Evolutionary conservation across 2,113 vertebrate species (phyloP), one percentile per base, ranked within the genome.

Genomic region (Prunella fulvescens): DNA sequence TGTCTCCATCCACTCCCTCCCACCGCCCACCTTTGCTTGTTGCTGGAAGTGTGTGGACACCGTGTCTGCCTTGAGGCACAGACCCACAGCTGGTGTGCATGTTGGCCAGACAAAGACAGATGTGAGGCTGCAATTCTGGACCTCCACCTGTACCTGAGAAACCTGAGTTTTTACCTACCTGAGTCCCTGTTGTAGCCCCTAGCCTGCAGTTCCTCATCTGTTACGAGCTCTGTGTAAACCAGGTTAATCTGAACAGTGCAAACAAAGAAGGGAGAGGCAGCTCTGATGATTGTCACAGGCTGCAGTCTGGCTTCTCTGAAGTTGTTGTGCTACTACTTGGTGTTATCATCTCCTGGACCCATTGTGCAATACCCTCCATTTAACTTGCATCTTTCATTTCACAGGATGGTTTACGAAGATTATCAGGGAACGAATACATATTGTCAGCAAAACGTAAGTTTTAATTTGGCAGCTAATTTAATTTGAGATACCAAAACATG

Each of bases 381-480:
- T 97, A 97, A 93, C 76, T 90, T 53, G 90, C 26, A 82, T 37
- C 60, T 91, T 97, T 84, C 37, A 19, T 97, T 97, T 94, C 73
- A 95, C 97, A 99, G 99, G 99, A 99, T 91, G 99, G 99, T 62
- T 98, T 99, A 81, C 98, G 99, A 96, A 99, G 99, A 97, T 96
- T 99, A 90, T 99, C 99, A 56, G 99, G 99, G 96, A 99, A 99
- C 3, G 99, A 99, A 86, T 99, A 99, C 97, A 98, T 99, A 95
- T 96, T 99, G 78, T 96, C 99, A 88, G 97, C 99, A 86, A 99
- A 99, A 98, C 98, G 99, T 99, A 98, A 99, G 99, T 98, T 86
- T 83, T 62, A 24, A 62, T 74, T 83, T 77, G 4, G 35, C 5
- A 5, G n/a, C 57, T 61, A 35, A 57, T n/a, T 57, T 57, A 57